Conservation (phyloP, 64 coral and sea anemone genomes). For the Actinia equina region DNA sequence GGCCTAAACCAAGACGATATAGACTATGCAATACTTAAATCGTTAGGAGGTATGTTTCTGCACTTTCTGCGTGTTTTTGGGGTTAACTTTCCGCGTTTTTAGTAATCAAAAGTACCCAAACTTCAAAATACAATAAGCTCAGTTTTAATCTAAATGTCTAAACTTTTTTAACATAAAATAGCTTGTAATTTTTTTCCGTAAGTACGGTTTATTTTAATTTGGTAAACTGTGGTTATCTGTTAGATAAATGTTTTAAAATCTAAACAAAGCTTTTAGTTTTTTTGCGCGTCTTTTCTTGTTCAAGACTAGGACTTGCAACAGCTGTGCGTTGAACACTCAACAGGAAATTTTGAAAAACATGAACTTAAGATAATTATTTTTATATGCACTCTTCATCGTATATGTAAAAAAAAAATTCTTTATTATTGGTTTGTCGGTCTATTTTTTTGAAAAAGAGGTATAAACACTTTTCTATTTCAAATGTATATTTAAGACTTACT, state of each 20-base stretch:
- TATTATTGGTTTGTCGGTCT: no score
- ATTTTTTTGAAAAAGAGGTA: no score
- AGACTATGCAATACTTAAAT: conserved; percentile 65
- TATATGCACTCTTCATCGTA: no score
- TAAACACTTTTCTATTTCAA: no score
- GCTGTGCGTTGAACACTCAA: background rate
- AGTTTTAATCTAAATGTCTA: no score
- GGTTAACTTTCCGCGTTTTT: background rate
- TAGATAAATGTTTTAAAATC: background rate
- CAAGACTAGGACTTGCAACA: background rate
- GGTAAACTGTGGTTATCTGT: background rate
- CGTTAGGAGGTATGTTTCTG: conserved; percentile 58
- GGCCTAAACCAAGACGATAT: conserved; percentile 69
- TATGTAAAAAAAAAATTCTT: no score
- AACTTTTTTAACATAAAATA: background rate
- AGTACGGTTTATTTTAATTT: background rate
- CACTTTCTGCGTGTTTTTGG: background rate
- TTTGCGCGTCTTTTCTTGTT: background rate
- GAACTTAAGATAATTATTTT: no score
- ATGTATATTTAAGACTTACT: no score
- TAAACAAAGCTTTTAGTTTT: background rate
- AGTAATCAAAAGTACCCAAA: background rate
- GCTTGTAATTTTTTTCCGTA: background rate
- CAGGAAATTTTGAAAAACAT: no score
- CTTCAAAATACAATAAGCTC: background rate